Conservation (phyloP, 2,113 vertebrate species). For the Pseudorectes ferrugineus region DNA sequence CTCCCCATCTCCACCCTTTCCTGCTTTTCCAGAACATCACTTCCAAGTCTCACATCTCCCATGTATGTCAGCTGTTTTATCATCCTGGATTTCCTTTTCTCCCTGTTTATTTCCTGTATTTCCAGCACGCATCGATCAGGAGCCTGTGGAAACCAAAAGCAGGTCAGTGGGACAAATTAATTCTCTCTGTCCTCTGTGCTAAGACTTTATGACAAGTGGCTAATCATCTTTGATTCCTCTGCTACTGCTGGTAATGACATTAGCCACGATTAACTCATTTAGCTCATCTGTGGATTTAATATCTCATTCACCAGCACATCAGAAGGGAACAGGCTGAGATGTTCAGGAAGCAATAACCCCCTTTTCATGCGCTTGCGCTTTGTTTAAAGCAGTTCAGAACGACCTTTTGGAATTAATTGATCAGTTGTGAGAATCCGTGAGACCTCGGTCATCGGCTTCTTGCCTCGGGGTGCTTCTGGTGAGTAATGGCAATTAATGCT, state of each 20-base stretch:
- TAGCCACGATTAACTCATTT: slow-evolving; percentile 17
- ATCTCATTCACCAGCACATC: background rate
- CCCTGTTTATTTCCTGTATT: background rate
- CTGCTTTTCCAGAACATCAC: background rate
- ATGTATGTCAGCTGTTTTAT: background rate
- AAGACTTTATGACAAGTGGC: slow-evolving; percentile 22
- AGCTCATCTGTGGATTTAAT: slow-evolving; percentile 22
- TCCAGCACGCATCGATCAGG: background rate
- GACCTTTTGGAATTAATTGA: background rate
- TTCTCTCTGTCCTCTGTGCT: background rate
- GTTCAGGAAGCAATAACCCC: background rate
- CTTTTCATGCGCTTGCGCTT: background rate
- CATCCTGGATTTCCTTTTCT: background rate
- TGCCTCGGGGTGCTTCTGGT: background rate
- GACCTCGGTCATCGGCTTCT: background rate
- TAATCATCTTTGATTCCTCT: slow-evolving; percentile 44
- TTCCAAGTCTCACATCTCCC: background rate
- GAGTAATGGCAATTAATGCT: background rate
- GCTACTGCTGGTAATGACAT: slow-evolving; percentile 2
- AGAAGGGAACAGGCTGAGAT: background rate
- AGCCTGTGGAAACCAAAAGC: background rate
- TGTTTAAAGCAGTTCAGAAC: background rate
- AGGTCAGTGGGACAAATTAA: slow-evolving; percentile 33
- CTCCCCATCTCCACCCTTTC: background rate
- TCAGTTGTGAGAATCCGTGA: background rate